These are phyloP conservation scores for Meloidogyne chitwoodi DNA, from an alignment of 1,140 invertebrate genomes.

Conservation along the genomic window DNA sequence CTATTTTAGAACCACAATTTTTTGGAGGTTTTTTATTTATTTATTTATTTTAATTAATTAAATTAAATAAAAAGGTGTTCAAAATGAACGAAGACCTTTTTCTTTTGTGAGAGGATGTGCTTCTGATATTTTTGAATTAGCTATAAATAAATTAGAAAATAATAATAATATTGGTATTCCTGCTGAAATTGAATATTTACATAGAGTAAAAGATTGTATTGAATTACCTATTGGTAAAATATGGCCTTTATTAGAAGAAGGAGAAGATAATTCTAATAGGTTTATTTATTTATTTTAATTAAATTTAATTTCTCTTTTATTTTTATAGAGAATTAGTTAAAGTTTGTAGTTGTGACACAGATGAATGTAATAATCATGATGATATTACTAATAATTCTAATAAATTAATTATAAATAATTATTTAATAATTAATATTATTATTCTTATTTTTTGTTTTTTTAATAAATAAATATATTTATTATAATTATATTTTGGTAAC, in stretches of 20 bases:
- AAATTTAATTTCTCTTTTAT: no score
- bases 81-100: conserved; percentile 39
- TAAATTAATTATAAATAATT: neutral
- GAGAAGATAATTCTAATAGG: neutral
- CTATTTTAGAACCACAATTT: conserved; percentile 38
- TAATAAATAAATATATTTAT: neutral
- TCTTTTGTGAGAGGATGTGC: conserved; percentile 44
- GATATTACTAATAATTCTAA: neutral
- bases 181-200: conserved; percentile 38
- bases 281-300: neutral
- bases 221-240: conserved; percentile 33
- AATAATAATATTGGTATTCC: neutral
- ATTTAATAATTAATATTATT: neutral
- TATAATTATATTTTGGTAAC: no score
- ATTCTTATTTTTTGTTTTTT: neutral
- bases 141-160: conserved; percentile 22
- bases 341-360: conserved; percentile 34
- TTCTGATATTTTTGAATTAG: conserved; percentile 43
- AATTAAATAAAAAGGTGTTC: conserved; percentile 17
- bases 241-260: conserved; percentile 30
- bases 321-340: conserved; percentile 28
- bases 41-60: neutral
- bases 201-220: conserved; percentile 33
- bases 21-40: conserved; percentile 34
- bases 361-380: conserved; percentile 36